Evolutionary conservation across 1,140 invertebrate species (phyloP).

Genomic region (Drosophila ohnishii): DNA sequence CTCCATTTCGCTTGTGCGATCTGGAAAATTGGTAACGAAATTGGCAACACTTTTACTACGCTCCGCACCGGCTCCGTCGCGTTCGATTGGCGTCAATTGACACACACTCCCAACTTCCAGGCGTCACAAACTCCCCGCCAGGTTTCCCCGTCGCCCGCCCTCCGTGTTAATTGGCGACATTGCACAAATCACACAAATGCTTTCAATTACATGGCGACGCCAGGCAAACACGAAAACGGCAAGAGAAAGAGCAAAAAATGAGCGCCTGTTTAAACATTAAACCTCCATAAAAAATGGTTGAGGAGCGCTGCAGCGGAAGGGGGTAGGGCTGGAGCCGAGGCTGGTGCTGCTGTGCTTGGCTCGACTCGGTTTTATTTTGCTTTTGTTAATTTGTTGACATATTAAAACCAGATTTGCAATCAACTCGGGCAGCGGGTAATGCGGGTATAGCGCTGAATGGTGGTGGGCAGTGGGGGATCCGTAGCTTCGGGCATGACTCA

Average conservation of each 20-base stretch:
- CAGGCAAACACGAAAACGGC: constrained; percentile 38
- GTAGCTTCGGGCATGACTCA: constrained; percentile 62
- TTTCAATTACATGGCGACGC: constrained; percentile 73
- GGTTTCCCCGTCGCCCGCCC: constrained; percentile 3
- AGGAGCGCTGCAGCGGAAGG: constrained; percentile 5
- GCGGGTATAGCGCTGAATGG: constrained; percentile 22
- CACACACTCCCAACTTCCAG: constrained; percentile 13
- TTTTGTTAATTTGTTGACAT: constrained; percentile 80
- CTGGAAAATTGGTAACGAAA: constrained; percentile 77
- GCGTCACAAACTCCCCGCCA: constrained; percentile 23
- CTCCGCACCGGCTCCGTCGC: constrained; percentile 29
- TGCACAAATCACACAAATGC: constrained; percentile 80
- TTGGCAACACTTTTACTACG: constrained; percentile 70
- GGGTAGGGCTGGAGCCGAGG: constrained; percentile 3
- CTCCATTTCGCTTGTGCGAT: constrained; percentile 30
- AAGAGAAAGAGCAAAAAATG: constrained; percentile 40
- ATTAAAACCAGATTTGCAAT: constrained; percentile 82
- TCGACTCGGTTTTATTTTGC: constrained; percentile 39
- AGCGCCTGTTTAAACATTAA: constrained; percentile 72
- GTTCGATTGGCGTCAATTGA: constrained; percentile 54
- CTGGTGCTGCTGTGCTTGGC: constrained; percentile 37
- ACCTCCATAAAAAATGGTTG: constrained; percentile 42
- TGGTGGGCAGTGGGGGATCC: background rate
- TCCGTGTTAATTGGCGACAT: constrained; percentile 67
- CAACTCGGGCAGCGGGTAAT: constrained; percentile 57